Evolutionary conservation across 1,140 invertebrate species (phyloP), one percentile per base, ranked within the genome.

Genomic region (Dufourea novaeangliae): DNA sequence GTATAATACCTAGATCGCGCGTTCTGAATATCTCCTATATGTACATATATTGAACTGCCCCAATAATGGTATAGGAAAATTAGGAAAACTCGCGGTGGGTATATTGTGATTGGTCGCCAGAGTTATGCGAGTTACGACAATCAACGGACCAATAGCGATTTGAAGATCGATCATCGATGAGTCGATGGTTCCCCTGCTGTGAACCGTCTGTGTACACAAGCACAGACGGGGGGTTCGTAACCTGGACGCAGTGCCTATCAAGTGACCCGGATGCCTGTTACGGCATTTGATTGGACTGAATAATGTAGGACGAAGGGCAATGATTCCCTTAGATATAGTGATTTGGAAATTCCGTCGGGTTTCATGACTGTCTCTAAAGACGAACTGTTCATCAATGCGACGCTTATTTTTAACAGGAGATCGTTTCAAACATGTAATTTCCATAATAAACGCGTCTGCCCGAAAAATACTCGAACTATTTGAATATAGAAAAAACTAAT

Each of bases 261-360:
- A 86, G 74, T 87, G 86, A 89, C 85, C 85, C 70, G 80, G 85
- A 89, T 88, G 87, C 86, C 80, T 83, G 78, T 79, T 84, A 78
- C 85, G 81, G 67, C 74, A 90, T 87, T 88, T 81, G 87, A 90
- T 88, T 85, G 80, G 82, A 86, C 79, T 86, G 85, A 89, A 90
- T 90, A 88, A 90, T 90, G 84, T 87, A 88, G 84, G 85, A 57
- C 85, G 88, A 89, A 89, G 87, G 87, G 86, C 88, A 84, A 88
- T 85, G 84, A 88, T 89, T 89, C 85, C 83, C 85, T 83, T 56
- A 66, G 66, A 84, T 87, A 86, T 77, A 77, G 57, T 73, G 56
- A 71, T n/a, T 83, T 86, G 80, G 82, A 75, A 79, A 86, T 87
- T 85, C 72, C 68, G 34, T 11, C 5, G 57, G 17, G n/a, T 5